Evolutionary conservation across 1,140 invertebrate species (phyloP).

Genomic region (Apis cerana): DNA sequence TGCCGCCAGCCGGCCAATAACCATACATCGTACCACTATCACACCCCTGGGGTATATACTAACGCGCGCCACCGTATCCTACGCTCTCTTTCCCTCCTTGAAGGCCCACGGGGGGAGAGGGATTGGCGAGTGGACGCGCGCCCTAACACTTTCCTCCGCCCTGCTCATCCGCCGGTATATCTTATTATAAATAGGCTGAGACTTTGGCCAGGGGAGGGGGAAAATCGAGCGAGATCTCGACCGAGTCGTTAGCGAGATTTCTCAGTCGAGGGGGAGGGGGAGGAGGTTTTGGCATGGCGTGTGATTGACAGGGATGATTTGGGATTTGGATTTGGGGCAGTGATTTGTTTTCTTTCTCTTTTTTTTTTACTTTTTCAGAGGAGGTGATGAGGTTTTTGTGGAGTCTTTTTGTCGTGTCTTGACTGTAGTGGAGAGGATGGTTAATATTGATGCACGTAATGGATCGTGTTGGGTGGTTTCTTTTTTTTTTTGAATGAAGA

Average conservation of each 20-base stretch:
- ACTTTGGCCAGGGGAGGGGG: background rate
- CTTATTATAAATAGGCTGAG: conserved; percentile 74
- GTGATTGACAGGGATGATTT: too few species aligned
- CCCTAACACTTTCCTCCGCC: background rate
- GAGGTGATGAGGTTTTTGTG: too few species aligned
- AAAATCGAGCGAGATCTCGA: conserved; percentile 50
- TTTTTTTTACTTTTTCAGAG: too few species aligned
- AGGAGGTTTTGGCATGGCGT: too few species aligned
- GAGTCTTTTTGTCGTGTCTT: too few species aligned
- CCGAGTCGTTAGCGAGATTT: background rate
- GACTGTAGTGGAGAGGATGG: too few species aligned
- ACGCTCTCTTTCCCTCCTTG: conserved; percentile 28
- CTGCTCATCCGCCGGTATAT: conserved; percentile 53
- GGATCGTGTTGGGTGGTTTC: too few species aligned
- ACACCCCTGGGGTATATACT: conserved; percentile 77
- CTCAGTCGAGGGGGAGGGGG: too few species aligned
- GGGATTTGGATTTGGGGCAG: too few species aligned
- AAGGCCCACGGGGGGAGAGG: background rate
- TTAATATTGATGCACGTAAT: too few species aligned
- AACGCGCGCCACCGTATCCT: conserved; percentile 46
- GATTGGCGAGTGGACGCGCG: background rate
- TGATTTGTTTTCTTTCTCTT: too few species aligned
- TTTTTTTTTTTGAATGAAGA: too few species aligned
- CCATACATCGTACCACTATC: conserved; percentile 79
- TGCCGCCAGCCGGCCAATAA: conserved; percentile 79